Evolutionary conservation across 2,888 invertebrate genomes (phyloP), one percentile per base, ranked within the genome.

Genomic region (Tortricodes alternella): DNA sequence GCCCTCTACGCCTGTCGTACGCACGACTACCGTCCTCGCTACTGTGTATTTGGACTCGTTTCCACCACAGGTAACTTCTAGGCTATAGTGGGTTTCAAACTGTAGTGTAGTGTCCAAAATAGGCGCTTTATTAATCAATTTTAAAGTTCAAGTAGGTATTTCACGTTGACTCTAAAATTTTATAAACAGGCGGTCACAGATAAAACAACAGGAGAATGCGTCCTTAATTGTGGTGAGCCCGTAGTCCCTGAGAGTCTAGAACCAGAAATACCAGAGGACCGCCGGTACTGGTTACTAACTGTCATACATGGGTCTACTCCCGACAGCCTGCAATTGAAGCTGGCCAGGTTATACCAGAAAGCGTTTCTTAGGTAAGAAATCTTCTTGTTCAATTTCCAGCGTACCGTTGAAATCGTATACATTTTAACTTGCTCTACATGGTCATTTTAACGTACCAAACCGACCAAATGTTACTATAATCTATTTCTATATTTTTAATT

Each of bases 261-360:
- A 64, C 92, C 92, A 9, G 92, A 92, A 56, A 84, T 90, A 32
- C 89, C 90, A 8, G 93, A 93, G 9, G 94, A 94, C 73, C 86
- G 93, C 52, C 92, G 95, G 46, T 97, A 95, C 83, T 97, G 96
- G 96, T 85, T 97, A 51, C 79, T 96, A 27, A 97, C 96, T 1
- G 95, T 96, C 51, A 92, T 96, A 64, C 91, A 92, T 46, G 93
- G 89, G 62, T 68, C 88, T 65, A 78, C 93, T 57, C 92, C 92
- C 58, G 93, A 93, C 44, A 93, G 94, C 71, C 89, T 96, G 35
- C 96, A 95, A 80, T 90, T 95, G 62, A 93, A 93, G 76, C 87
- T 96, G 58, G 96, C 96, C 1, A 93, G 94, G 67, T 85, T 96
- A 23, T 97, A 96, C 83, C 94, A 94, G 68, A 94, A 94, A 58